These are phyloP conservation scores for Emberiza fucata DNA, from an alignment of 2,113 vertebrate genomes.

Conservation along the genomic window DNA sequence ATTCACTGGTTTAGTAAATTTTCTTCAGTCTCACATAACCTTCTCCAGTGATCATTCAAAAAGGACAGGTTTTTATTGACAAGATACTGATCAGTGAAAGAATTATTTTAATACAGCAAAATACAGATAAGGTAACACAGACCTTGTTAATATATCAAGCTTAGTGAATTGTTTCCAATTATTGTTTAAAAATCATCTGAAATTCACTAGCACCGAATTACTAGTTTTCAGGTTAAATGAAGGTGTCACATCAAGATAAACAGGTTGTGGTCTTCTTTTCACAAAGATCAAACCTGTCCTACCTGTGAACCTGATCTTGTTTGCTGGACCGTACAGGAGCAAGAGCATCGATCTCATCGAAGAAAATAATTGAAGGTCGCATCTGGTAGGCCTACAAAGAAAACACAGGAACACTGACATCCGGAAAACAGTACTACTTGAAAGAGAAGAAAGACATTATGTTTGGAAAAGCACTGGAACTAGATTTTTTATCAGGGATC, in stretches of 20 bases:
- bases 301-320: slow-evolving; percentile 97
- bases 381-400: slow-evolving; percentile 86
- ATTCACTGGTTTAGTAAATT: not conserved
- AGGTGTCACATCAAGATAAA: not conserved
- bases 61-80: not conserved
- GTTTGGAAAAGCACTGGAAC: not conserved
- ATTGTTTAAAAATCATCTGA: not conserved
- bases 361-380: slow-evolving; percentile 94
- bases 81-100: not conserved
- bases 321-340: slow-evolving; percentile 91
- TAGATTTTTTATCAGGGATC: not conserved
- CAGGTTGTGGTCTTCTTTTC: not conserved
- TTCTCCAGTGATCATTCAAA: not conserved
- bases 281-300: not conserved
- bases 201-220: not conserved
- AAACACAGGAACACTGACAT: not conserved
- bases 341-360: slow-evolving; percentile 95
- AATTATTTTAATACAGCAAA: not conserved
- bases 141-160: not conserved
- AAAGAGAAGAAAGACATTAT: not conserved
- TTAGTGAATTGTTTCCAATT: not conserved
- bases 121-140: not conserved
- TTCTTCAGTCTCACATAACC: not conserved
- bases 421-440: not conserved
- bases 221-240: not conserved